Base-by-base conservation (phyloP, 2,113 vertebrate genomes). In the Pan paniscus region DNA sequence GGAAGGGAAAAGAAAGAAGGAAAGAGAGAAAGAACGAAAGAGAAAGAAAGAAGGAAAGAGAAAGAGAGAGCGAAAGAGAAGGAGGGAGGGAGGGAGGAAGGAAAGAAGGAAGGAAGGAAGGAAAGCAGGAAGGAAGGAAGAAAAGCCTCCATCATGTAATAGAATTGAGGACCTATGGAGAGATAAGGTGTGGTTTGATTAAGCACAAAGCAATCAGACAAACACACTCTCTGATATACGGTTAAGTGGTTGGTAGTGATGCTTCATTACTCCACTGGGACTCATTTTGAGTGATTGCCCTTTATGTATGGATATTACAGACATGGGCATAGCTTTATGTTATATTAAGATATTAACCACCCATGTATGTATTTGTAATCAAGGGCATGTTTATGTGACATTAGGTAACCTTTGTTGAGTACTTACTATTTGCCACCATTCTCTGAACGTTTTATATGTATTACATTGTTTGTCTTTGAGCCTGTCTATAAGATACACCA, bases 391-490 rank as follows among this genome's bases (percentile, higher is more conserved):
- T 80, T 32, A 10, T n/a, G 4, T 9, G 6, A 27, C 23, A 48
- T 27, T 64, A 46, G 13, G 32, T 70, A n/a, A 30, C n/a, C 30
- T 80, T 57, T 48, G 14, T 57, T 23, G n/a, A 50, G 35, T 27
- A 1, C 16, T n/a, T 90, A 3, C 16, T 46, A 12, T 89, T 35
- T 75, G 35, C 61, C 48, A 4, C 7, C 2, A 30, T 50, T 52
- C n/a, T 68, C 89, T 52, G 50, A 79, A 72, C 22, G 23, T 55
- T 87, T 84, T 32, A 25, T 0, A 5, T 59, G 8, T 52, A 27
- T 86, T 81, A 43, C 81, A 52, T 89, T n/a, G 61, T 79, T 90
- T 94, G 6, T 79, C 40, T 75, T 76, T 75, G n/a, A 86, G 20
- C 3, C 4, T 80, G 22, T 38, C 46, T 67, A 7, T 67, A 38